Evolutionary conservation across 2,888 invertebrate genomes (phyloP).

Genomic region (Orthosia incerta): DNA sequence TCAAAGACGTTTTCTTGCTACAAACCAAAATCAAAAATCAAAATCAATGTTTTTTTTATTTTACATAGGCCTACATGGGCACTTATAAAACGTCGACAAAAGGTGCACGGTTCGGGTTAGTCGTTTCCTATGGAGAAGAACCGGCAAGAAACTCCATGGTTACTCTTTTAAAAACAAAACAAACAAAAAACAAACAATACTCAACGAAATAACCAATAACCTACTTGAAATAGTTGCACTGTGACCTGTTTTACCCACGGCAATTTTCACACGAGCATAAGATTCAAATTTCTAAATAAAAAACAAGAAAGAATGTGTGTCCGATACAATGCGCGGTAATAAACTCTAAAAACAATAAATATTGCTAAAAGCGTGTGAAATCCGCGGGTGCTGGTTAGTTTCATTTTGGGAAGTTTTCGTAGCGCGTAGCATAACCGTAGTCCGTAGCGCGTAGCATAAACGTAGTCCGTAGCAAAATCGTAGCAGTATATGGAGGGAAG

Average conservation of each 20-base stretch:
- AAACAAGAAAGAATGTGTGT: conserved; percentile 6
- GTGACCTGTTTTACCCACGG: neutral
- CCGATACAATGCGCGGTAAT: conserved; percentile 29
- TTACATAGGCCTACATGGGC: too few species aligned
- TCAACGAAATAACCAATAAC: neutral
- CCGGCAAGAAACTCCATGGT: too few species aligned
- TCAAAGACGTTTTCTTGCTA: neutral
- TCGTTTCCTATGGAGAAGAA: too few species aligned
- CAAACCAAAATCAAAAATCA: too few species aligned
- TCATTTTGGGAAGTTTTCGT: conserved; percentile 25
- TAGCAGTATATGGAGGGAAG: too few species aligned
- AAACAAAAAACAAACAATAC: too few species aligned
- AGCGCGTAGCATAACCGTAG: conserved; percentile 23
- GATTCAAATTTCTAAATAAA: conserved; percentile 19
- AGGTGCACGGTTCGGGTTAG: too few species aligned
- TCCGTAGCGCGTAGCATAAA: too few species aligned
- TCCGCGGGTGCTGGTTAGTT: conserved; percentile 24
- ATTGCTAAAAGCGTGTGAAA: conserved; percentile 48
- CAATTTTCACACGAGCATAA: neutral
- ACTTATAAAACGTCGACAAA: too few species aligned
- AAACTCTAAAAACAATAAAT: conserved; percentile 49
- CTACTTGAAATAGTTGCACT: neutral
- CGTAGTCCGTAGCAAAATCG: too few species aligned
- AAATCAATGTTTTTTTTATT: too few species aligned
- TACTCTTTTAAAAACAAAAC: too few species aligned